Base-by-base conservation (phyloP, 1,140 invertebrate genomes). In the Meteorus sp. region DNA sequence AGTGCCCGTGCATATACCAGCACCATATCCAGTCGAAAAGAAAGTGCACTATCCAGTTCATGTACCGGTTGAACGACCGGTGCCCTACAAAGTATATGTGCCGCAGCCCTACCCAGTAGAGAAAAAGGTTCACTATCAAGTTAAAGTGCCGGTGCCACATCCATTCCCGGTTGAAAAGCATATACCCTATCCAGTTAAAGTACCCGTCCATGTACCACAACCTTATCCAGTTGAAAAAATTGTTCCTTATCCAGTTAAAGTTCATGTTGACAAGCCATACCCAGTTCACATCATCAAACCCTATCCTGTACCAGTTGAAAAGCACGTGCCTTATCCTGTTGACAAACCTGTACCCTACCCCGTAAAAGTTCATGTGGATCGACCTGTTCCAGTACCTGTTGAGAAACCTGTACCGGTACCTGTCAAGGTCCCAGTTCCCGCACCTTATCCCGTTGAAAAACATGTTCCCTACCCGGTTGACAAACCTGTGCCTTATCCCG, bases 11-110 rank as follows among this genome's bases (percentile, higher is more conserved):
- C 85, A 85, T 63, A 83, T 89, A 20, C 82, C 84, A 64, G 83
- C 86, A 43, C 88, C 88, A 8, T 85, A 87, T 63, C 86, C 87
- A 48, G 87, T 89, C 2, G 87, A 89, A 70, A 89, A 89, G 74
- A 81, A 83, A 50, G 83, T 88, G 20, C 88, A 85, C 63, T 85
- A 85, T 69, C 85, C 87, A 48, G 87, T 88, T 3, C 84, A 89
- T 66, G 87, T 89, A 22, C 86, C 75, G 6, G 84, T 87, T 37
- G 86, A 88, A 37, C 80, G 82, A 62, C 85, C 84, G 39, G 81
- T 85, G n/a, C 84, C 86, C n/a, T 83, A 86, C 47, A 83, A 85
- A 59, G 80, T 86, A 0, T 84, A 85, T 66, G 85, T 85, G 62
- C 83, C 79, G 56, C 82, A 86, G 52, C 85, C 85, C 9, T 87